A percentile compares a stretch with the other conserved stretches of the same genome.
phyloP scores from a whole-genome alignment of 2,113 vertebrate species.

The Pelecanoides urinatrix region DNA sequence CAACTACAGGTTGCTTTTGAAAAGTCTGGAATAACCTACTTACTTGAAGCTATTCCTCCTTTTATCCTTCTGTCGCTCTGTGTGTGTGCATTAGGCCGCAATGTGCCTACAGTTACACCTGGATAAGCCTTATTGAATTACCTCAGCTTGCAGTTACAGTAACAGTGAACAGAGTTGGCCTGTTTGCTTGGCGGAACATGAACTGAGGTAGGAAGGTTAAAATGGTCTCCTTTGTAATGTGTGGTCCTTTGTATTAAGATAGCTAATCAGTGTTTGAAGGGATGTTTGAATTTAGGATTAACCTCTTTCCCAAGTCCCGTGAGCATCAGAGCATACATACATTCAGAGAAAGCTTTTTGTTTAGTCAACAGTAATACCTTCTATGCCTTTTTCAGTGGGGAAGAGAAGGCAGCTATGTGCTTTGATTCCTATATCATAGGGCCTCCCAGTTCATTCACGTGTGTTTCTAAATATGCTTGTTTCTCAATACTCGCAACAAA shows the following conservation, averaged over 20 bases:
- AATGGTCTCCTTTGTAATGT: not conserved
- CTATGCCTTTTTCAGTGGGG: not conserved
- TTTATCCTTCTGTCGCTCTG: not conserved
- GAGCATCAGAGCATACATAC: not conserved
- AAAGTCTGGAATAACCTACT: not conserved
- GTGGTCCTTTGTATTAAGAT: not conserved
- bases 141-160: not conserved
- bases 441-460: not conserved
- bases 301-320: not conserved
- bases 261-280: not conserved
- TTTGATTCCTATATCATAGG: not conserved
- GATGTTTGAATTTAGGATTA: not conserved
- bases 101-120: not conserved
- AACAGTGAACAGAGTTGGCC: not conserved
- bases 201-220: not conserved
- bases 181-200: not conserved
- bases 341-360: not conserved
- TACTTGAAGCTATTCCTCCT: not conserved
- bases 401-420: not conserved
- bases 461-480: not conserved
- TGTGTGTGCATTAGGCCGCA: not conserved
- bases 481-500: not conserved
- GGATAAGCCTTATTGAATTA: not conserved
- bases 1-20: not conserved
- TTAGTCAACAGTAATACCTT: not conserved